Percentiles rank a stretch among this genome's conserved stretches.
phyloP scores from a whole-genome alignment of 2,888 invertebrate species.

The Anodontia alba region DNA sequence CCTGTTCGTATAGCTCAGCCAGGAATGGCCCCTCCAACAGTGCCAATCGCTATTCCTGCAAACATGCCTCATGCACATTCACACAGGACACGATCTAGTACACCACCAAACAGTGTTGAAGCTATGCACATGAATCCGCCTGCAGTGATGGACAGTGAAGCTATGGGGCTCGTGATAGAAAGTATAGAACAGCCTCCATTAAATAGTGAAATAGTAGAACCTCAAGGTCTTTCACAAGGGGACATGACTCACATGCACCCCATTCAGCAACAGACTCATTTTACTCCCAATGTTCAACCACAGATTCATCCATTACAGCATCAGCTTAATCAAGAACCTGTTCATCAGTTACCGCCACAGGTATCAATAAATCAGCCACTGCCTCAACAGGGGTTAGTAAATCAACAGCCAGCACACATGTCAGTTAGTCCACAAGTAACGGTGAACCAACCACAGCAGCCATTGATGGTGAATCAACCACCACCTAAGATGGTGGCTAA shows the following conservation, averaged over 20 bases:
- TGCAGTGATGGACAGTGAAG: not conserved
- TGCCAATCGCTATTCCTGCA: constrained; percentile 6
- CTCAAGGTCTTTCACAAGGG: constrained; percentile 15
- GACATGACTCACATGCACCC: constrained; percentile 11
- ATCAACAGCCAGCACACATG: not conserved
- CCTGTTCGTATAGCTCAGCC: constrained; percentile 9
- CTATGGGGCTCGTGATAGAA: constrained; percentile 17
- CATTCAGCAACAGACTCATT: constrained; percentile 6
- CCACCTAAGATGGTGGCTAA: not conserved
- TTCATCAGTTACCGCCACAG: not conserved
- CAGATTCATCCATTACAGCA: constrained; percentile 3
- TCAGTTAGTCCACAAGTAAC: not conserved
- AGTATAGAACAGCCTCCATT: constrained; percentile 20
- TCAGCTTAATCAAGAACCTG: not conserved
- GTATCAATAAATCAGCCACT: not conserved
- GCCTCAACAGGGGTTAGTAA: not conserved
- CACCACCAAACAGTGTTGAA: not conserved
- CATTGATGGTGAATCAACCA: not conserved
- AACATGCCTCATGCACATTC: constrained; percentile 8
- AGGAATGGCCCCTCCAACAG: constrained; percentile 11
- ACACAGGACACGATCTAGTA: not conserved
- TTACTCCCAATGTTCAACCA: not conserved
- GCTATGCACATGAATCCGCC: constrained; percentile 8
- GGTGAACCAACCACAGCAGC: not conserved
- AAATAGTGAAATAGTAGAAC: constrained; percentile 15